A percentile compares a stretch with the other conserved stretches of the same genome.
These are phyloP conservation scores for Melanerpes formicivorus DNA, from an alignment of 2,113 vertebrate species.

Conservation along the genomic window DNA sequence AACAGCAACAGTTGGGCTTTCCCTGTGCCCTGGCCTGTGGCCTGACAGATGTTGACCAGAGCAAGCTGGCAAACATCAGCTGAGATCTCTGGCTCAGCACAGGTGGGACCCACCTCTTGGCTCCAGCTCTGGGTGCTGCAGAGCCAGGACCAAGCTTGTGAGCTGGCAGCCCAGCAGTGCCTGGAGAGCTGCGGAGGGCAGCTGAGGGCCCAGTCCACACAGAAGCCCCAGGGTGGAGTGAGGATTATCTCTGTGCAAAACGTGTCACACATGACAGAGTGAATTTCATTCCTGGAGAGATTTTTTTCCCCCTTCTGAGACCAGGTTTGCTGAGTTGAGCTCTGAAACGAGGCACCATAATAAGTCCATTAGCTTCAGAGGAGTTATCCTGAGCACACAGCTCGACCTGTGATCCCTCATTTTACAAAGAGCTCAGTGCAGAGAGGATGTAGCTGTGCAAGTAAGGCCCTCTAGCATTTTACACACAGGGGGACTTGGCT, in stretches of 20 bases:
- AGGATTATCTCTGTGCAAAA: not conserved
- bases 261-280: not conserved
- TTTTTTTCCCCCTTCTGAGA: not conserved
- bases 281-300: conserved; percentile 12
- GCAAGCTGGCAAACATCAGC: not conserved
- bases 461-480: not conserved
- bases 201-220: not conserved
- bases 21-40: not conserved
- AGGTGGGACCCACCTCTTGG: not conserved
- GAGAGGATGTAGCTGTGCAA: not conserved
- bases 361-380: conserved; percentile 58
- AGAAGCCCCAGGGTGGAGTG: not conserved
- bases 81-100: rapidly evolving
- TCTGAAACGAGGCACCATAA: conserved; percentile 20
- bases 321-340: conserved; percentile 61
- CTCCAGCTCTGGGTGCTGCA: not conserved
- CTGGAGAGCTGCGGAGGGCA: not conserved
- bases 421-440: not conserved
- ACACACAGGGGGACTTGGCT: not conserved
- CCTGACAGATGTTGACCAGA: not conserved
- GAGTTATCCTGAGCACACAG: conserved; percentile 44
- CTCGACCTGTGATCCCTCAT: not conserved
- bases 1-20: not conserved
- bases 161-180: not conserved
- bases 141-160: not conserved